These are phyloP conservation scores for Carassius gibelio DNA, from an alignment of 2,113 vertebrate species.

Conservation along the genomic window DNA sequence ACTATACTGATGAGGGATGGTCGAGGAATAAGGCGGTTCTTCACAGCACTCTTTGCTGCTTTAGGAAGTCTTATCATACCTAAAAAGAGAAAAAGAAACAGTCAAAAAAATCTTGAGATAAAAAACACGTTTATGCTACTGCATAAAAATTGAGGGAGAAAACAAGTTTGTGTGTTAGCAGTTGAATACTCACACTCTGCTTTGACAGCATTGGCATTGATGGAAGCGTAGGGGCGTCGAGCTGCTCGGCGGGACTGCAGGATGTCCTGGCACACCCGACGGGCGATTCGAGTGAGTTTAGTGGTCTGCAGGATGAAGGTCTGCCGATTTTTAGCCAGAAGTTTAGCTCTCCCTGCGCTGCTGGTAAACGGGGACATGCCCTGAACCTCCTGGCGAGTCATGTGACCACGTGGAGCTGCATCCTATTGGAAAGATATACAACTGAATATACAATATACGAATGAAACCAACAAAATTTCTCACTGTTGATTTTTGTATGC, in stretches of 20 bases:
- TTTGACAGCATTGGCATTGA: constrained; percentile 93
- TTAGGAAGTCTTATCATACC: constrained; percentile 91
- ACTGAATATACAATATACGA: no score
- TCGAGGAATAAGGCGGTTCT: constrained; percentile 81
- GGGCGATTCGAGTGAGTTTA: constrained; percentile 88
- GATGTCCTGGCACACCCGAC: constrained; percentile 89
- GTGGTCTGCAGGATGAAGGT: constrained; percentile 94
- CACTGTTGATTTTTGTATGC: not conserved
- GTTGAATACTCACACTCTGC: constrained; percentile 85
- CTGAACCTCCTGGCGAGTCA: constrained; percentile 89
- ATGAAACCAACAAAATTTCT: not conserved
- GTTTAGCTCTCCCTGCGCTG: constrained; percentile 87
- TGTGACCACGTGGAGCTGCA: constrained; percentile 79
- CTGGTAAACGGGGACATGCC: constrained; percentile 88
- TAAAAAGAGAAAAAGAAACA: constrained; percentile 52
- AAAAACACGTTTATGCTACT: not conserved
- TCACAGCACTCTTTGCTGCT: constrained; percentile 84
- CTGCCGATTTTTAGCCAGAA: constrained; percentile 92
- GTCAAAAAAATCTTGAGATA: not conserved
- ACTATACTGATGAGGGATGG: constrained; percentile 85
- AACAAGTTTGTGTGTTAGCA: not conserved
- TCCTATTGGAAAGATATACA: constrained; percentile 70
- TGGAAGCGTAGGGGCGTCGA: constrained; percentile 89
- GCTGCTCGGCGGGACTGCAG: constrained; percentile 88
- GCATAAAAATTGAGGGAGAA: not conserved